Percentiles rank a stretch among this genome's conserved stretches.
These are phyloP conservation scores for Paramormyrops kingsleyae DNA, from an alignment of 2,113 vertebrate species.

Conservation along the genomic window DNA sequence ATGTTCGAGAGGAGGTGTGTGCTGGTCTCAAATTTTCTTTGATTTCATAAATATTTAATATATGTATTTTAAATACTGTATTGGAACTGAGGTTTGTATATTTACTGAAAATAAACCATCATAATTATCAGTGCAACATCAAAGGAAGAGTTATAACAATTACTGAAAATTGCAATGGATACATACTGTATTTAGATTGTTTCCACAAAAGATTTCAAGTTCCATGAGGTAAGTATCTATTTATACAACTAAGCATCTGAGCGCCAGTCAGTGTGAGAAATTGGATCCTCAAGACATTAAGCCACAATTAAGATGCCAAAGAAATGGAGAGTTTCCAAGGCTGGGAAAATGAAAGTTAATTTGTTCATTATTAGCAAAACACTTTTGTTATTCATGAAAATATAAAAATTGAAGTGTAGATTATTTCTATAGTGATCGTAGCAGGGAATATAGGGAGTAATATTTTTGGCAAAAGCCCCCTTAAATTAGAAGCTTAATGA, in stretches of 20 bases:
- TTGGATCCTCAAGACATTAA: not conserved
- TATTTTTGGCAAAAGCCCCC: not conserved
- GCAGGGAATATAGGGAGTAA: not conserved
- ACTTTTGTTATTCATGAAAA: not conserved
- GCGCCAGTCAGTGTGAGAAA: not conserved
- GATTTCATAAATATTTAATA: not conserved
- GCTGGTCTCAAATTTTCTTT: not conserved
- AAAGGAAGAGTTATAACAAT: not conserved
- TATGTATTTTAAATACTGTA: not conserved
- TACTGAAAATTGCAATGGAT: not conserved
- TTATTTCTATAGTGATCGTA: not conserved
- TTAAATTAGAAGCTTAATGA: not conserved
- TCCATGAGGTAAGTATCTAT: not conserved
- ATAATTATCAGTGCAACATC: not conserved
- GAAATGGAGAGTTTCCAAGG: not conserved
- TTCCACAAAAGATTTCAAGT: not conserved
- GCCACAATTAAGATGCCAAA: not conserved
- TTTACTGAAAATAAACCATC: not conserved
- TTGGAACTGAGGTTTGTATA: not conserved
- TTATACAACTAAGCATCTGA: not conserved
- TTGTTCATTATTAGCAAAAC: not conserved
- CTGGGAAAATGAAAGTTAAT: not conserved
- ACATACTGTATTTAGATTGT: not conserved
- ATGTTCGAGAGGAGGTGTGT: not conserved
- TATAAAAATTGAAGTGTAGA: not conserved